Evolutionary conservation across 2,888 invertebrate genomes (phyloP), one percentile per base, ranked within the genome.

Genomic region (Oligia fasciuncula): DNA sequence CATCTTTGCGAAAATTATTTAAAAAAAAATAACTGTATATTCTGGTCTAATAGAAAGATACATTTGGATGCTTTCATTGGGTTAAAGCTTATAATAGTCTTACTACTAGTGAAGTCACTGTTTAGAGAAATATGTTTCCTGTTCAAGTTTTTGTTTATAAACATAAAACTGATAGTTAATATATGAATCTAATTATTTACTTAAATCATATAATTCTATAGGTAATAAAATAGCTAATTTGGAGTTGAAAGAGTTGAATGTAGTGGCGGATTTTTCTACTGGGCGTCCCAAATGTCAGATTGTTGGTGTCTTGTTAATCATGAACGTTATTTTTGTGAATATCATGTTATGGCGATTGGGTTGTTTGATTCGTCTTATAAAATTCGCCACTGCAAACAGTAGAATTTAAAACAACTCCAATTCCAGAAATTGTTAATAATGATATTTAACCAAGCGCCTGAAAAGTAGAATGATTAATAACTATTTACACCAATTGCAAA

Each of bases 191-290:
- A 73, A 80, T 85, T 78, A 73, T 84, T 85, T 85, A 84, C 76
- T 79, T 84, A 85, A 81, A 87, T 78, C 87, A 85, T 87, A 85
- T 87, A 77, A 68, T 85, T 76, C 87, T 84, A 87, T 85, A 86
- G 87, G 14, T 86, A 80, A 84, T 76, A 66, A 76, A 86, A 77
- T 84, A 83, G 73, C 51, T 65, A 84, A 76, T 76, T 81, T 85
- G 80, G 78, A 57, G 81, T 78, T 87, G 57, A 63, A 73, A 80
- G 73, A 71, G 76, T 71, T 85, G 65, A 81, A 77, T 81, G 77
- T 75, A 77, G 87, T 85, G 73, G 77, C 70, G 75, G 62, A 76
- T 76, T 85, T 85, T 80, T 65, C 11, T 63, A 35, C 46, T 62
- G 51, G 68, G 40, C 49, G 60, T 60, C 74, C 68, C 69, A 66